Conservation (phyloP, 2,888 invertebrate genomes). For the Anthophora plumipes region DNA sequence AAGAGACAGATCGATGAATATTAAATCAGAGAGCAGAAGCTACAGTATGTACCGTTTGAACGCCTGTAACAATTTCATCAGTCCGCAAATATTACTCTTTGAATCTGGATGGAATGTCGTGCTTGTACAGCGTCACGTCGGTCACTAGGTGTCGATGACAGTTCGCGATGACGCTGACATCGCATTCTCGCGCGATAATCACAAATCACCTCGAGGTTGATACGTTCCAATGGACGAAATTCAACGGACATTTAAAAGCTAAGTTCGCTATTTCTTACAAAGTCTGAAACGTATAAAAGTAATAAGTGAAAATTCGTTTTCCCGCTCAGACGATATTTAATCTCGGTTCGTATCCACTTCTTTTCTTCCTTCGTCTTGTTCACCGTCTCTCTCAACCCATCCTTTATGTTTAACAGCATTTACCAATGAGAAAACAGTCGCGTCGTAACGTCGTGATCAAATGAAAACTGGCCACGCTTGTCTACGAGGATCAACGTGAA, state of each 20-base stretch:
- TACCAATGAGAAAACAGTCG: slow-evolving; percentile 24
- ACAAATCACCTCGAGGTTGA: neutral
- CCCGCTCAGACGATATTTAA: slow-evolving; percentile 77
- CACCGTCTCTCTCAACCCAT: too few species aligned
- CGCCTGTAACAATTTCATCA: slow-evolving; percentile 14
- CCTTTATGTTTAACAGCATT: slow-evolving; percentile 40
- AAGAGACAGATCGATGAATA: slow-evolving; percentile 44
- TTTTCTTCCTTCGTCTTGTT: slow-evolving; percentile 14
- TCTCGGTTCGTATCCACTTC: slow-evolving; percentile 28
- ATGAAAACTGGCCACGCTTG: slow-evolving; percentile 60
- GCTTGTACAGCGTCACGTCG: neutral
- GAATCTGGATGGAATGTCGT: neutral
- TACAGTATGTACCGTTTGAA: neutral
- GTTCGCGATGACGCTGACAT: neutral
- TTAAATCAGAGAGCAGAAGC: slow-evolving; percentile 4
- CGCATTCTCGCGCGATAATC: slow-evolving; percentile 11
- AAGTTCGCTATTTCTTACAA: slow-evolving; percentile 44
- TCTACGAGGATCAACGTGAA: slow-evolving; percentile 46
- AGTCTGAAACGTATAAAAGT: slow-evolving; percentile 52
- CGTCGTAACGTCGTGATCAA: slow-evolving; percentile 35
- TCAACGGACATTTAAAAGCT: too few species aligned
- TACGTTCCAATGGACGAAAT: neutral
- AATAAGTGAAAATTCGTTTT: slow-evolving; percentile 65
- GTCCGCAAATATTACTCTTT: slow-evolving; percentile 20
- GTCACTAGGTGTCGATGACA: slow-evolving; percentile 12